A percentile compares a stretch with the other conserved stretches of the same genome.
phyloP scores from a whole-genome alignment of 2,797 vertebrate species.

The Epinephelus awoara region DNA sequence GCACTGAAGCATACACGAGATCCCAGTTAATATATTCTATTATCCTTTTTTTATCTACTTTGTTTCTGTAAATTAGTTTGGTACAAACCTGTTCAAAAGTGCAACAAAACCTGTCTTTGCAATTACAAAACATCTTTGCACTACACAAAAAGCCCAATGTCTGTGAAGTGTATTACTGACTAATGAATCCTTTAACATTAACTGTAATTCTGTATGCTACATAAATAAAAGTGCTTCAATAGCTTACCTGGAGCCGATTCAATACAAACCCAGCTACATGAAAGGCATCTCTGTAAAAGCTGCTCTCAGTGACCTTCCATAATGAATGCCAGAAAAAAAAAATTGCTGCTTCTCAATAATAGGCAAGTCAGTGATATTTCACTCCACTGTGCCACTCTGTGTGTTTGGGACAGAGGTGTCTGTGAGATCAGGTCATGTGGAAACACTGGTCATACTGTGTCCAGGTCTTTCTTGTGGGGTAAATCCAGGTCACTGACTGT shows the following conservation, averaged over 20 bases:
- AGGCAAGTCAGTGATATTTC: conserved; percentile 21
- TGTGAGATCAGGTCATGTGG: conserved; percentile 48
- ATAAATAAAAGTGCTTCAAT: conserved; percentile 33
- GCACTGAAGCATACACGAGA: neutral
- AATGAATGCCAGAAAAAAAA: conserved; percentile 46
- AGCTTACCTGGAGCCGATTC: conserved; percentile 45
- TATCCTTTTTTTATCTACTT: neutral
- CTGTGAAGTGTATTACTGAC: neutral
- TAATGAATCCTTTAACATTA: neutral
- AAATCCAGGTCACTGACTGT: conserved; percentile 54
- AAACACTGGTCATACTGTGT: conserved; percentile 61
- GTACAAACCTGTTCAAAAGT: neutral
- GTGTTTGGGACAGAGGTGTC: conserved; percentile 39
- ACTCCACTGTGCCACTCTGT: conserved; percentile 38
- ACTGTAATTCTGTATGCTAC: neutral
- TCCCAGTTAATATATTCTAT: neutral
- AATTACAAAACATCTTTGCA: conserved; percentile 12
- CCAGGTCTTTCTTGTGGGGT: conserved; percentile 40
- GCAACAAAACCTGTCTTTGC: neutral
- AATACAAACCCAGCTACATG: conserved; percentile 52
- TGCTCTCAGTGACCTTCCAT: conserved; percentile 33
- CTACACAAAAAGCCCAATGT: neutral
- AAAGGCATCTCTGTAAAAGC: conserved; percentile 47
- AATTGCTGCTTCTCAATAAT: conserved; percentile 48
- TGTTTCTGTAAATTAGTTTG: neutral